Base-by-base conservation (phyloP, 1,140 invertebrate species). In the Coptotermes formosanus region DNA sequence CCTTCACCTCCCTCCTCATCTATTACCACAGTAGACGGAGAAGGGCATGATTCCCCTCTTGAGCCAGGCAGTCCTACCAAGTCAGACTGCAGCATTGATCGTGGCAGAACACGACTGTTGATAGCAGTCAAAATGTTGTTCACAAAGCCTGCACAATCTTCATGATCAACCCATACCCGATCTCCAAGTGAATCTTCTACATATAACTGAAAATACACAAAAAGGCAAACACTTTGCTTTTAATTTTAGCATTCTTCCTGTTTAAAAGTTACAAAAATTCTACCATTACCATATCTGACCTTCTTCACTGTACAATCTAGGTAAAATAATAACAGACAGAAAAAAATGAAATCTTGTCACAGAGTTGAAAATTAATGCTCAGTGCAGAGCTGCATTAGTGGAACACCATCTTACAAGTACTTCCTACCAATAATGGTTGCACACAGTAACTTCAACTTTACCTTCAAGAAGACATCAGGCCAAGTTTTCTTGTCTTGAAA, bases 181-280 rank as follows among this genome's bases (percentile, higher is more conserved):
- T 99, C 98, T 84, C 96, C 97, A 0, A 98, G 90, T 8, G 97
- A 97, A 92, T 99, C 98, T 89, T 99, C 98, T 86, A 99, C 94
- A 90, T 97, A 99, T 0, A 97, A 93, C 94, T 97, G 88, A 12
- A 75, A 75, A 16, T 8, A 75, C 7, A 14, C 14, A 16, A 30
- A 9, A 64, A 64, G 12, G 19, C 59, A 7, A 16, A 16, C 45
- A 48, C 14, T 48, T 16, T 19, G 52, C 19, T 55, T 55, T 55
- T 21, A 55, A 21, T 21, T 55, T 19, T 55, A 55, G 52, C 19
- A 55, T 16, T 1, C 19, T 16, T 55, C 14, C 45, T 48, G 7
- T 9, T 48, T 16, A 48, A 48, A n/a, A 48, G 45, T 48, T 9
- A 48, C 38, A 48, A 16, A 9, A 9, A 48, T 48, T 12, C 9